Evolutionary conservation across 2,888 invertebrate species (phyloP).

Genomic region (Tipula helvola): DNA sequence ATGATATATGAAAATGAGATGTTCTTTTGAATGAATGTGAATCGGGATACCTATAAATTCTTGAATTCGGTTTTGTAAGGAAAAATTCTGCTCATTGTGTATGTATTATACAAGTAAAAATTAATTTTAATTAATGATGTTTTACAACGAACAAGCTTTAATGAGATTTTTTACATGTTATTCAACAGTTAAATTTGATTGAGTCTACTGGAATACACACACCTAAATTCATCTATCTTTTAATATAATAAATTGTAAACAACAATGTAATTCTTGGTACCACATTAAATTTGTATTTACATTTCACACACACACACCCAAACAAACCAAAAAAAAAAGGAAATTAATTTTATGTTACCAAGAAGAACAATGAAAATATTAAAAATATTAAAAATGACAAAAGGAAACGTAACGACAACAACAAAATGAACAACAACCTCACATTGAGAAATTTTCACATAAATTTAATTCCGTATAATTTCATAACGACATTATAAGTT

Average conservation of each 20-base stretch:
- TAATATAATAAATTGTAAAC: neutral
- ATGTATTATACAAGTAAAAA: neutral
- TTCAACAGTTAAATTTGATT: neutral
- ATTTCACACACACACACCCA: neutral
- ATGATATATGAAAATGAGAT: neutral
- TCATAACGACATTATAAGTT: neutral
- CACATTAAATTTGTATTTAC: neutral
- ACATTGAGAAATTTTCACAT: neutral
- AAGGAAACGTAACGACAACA: neutral
- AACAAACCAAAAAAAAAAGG: neutral
- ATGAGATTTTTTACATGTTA: neutral
- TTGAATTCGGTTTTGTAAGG: neutral
- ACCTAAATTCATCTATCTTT: neutral
- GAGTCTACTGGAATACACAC: neutral
- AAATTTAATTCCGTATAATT: neutral
- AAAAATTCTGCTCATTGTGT: neutral
- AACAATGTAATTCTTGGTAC: neutral
- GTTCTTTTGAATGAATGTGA: neutral
- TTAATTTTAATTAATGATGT: neutral
- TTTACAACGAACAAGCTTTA: neutral
- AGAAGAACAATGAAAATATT: neutral
- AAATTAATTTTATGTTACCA: neutral
- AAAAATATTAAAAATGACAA: neutral
- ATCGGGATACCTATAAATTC: neutral
- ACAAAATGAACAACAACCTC: neutral